Conservation (phyloP, 2,888 invertebrate species). For the Meghimatium bilineatum region DNA sequence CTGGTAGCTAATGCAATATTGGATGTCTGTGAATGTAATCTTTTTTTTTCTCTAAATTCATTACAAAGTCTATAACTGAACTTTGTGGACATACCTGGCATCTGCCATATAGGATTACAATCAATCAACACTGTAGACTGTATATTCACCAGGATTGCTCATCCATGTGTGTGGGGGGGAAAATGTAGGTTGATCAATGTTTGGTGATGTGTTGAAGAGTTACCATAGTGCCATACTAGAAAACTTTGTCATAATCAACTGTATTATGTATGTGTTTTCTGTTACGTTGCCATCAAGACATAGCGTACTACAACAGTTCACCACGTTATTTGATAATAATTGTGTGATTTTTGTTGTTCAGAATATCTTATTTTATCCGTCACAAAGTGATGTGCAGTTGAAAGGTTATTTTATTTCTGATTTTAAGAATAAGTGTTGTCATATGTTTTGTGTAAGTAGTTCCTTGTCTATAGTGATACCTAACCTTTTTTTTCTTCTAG, state of each 20-base stretch:
- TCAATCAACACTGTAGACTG: not conserved
- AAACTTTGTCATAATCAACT: not conserved
- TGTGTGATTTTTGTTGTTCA: too few relatives aligned
- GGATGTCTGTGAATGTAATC: conserved; percentile 17
- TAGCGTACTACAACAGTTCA: too few relatives aligned
- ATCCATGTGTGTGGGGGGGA: not conserved
- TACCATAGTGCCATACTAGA: conserved; percentile 27
- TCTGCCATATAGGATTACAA: not conserved
- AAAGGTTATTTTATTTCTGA: too few relatives aligned
- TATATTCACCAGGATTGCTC: not conserved
- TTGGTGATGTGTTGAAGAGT: conserved; percentile 8
- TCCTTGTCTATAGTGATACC: too few relatives aligned
- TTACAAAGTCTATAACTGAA: conserved; percentile 22
- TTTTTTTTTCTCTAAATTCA: conserved; percentile 32
- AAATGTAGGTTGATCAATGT: not conserved
- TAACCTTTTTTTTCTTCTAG: too few relatives aligned
- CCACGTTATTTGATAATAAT: too few relatives aligned
- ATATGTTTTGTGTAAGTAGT: too few relatives aligned
- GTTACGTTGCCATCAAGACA: too few relatives aligned
- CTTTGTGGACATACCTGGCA: conserved; percentile 13
- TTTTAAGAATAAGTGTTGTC: too few relatives aligned
- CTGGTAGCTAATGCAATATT: not conserved
- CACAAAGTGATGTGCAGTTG: too few relatives aligned
- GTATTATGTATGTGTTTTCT: not conserved
- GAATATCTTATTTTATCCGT: too few relatives aligned